Base-by-base conservation (phyloP, 2,797 vertebrate genomes). In the Sibirionetta formosa region DNA sequence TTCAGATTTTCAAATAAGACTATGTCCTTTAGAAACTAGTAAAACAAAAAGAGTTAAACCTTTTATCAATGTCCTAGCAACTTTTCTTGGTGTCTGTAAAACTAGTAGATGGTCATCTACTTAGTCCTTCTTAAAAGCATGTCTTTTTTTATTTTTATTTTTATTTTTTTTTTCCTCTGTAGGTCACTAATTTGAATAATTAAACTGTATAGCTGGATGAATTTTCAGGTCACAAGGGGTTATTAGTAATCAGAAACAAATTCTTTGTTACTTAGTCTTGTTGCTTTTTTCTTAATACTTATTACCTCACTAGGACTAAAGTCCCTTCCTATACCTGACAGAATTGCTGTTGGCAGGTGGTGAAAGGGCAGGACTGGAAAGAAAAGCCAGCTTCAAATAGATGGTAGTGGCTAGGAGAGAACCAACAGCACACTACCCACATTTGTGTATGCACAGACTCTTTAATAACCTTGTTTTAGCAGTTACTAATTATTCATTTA, bases 1-100 rank as follows among this genome's bases (percentile, higher is more conserved):
- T 79, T 89, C 38, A 44, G 24, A 70, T 73, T 71, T 31, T 84
- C 82, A 92, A 70, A 82, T 19, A 77, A 23, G 9, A 11, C 82
- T 48, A 75, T 70, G 16, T 71, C 63, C 11, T 63, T 69, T 80
- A 42, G 58, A 84, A 91, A 17, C 11, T 11, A 19, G 26, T 60
- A 33, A 65, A 94, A 53, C 2, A 2, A 84, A 48, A 82, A 69
- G 9, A 63, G 1, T 11, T 16, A 17, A 46, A n/a, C 26, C 0
- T 0, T 42, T 78, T 79, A 76, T 14, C 33, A 79, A 9, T 1
- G 0, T 3, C 1, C 26, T 82, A 66, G 53, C 75, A 70, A 12
- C 63, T 84, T 87, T 70, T 65, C 53, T 61, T 81, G 19, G 6
- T 48, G 20, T 26, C 16, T 85, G 50, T 82, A 20, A 72, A 90